Evolutionary conservation across 2,888 invertebrate genomes (phyloP), one percentile per base, ranked within the genome.

Genomic region (Sarcophaga carnaria): DNA sequence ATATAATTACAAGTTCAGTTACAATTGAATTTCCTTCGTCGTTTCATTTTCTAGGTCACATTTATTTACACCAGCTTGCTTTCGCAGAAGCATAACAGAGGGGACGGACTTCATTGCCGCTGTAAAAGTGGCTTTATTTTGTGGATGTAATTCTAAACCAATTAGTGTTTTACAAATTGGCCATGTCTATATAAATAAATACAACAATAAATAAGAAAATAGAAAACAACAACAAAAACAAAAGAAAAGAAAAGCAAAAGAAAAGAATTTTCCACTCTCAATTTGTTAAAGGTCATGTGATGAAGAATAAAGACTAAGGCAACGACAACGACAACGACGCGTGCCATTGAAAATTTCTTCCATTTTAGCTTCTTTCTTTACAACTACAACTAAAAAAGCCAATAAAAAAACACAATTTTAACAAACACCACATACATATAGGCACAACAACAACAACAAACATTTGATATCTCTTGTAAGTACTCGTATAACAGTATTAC

Each of bases 151-250:
- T 77, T 80, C 80, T 47, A 76, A 67, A 45, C 76, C 84, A 80
- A 80, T 85, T 85, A 85, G 71, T 71, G 71, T 54, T 66, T 80
- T 80, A 62, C 71, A 76, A 85, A 80, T 76, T 84, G 76, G 66
- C 71, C 60, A 27, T 47, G 47, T 76, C 47, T 71, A 49, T 59
- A 70, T 12, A 80, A 80, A 84, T 17, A 80, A 47, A 70, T 54
- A 54, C 12, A 54, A 54, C 17, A 54, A 54, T 14, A 54, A 14
- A 14, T 17, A 54, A 20, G 11, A 54, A 54, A 54, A 14, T 0
- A 14, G 4, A 54, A 20, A 20, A 45, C n/a, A 12, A 25, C 4
- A 6, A 37, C 45, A 11, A n/a, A 67, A 14, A 4, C 1, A 8
- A 37, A 37, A 37, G 37, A 67, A 45, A 45, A 37, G 20, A 11